Evolutionary conservation across 2,113 vertebrate genomes (phyloP), one percentile per base, ranked within the genome.

Genomic region (Rhagologus leucostigma): DNA sequence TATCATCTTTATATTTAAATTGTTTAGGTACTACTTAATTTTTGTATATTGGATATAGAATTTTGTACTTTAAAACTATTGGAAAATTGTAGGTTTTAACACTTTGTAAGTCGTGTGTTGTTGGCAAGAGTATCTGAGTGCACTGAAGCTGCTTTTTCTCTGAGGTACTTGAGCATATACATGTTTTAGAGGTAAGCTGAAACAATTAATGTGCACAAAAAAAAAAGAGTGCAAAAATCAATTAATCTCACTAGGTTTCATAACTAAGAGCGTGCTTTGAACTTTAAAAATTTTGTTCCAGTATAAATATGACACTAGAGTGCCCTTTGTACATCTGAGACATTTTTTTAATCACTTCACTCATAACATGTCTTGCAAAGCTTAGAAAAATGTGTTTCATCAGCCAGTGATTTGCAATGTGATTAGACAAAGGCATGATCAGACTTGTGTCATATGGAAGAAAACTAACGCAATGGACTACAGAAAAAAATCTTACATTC

Each of bases 91-190:
- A 81, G 17, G 13, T 19, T 92, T 67, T 49, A 62, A 42, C 23
- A 24, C 37, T 53, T 65, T 33, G 0, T 26, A 56, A 80, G 37
- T 53, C 0, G 0, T n/a, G 32, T 24, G 10, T 16, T 80, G 12
- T 32, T 81, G 42, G 39, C 37, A 87, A 35, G 56, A 47, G 30
- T 50, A 63, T 47, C 27, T 52, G 30, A 79, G 29, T n/a, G 23
- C 22, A 39, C 16, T 2, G 0, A 65, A 53, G 17, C 6, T 56
- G 8, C 11, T 87, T 46, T 79, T 59, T 39, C 27, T n/a, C 49
- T 67, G 32, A 77, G 52, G 63, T 50, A 69, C 20, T 46, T 84
- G 14, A 77, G 5, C 29, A 32, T 16, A 52, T 46, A 47, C 57
- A 1, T 19, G 16, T 67, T 89, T 84, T 46, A 87, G 63, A 35